These are phyloP conservation scores for Rhysida immarginata DNA, from an alignment of 1,140 invertebrate genomes.

Conservation along the genomic window DNA sequence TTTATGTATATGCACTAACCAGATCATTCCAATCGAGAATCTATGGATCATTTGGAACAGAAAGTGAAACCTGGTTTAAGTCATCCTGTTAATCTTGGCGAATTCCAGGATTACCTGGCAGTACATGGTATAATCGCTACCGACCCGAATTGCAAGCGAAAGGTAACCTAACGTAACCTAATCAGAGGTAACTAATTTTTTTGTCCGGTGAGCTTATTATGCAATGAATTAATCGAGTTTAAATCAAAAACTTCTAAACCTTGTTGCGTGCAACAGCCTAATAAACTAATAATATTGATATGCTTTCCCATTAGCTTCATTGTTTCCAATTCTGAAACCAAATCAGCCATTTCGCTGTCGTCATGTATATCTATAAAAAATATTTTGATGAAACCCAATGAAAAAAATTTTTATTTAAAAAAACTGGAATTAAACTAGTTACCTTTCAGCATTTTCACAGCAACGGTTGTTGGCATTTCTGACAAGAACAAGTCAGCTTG, in stretches of 20 bases:
- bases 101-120: slow-evolving; percentile 33
- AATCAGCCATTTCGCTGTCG: slow-evolving; percentile 87
- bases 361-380: slow-evolving; percentile 67
- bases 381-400: too few relatives aligned
- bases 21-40: too few relatives aligned
- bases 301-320: slow-evolving; percentile 99
- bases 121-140: slow-evolving; percentile 37
- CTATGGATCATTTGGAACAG: too few relatives aligned
- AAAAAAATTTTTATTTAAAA: too few relatives aligned
- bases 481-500: slow-evolving; percentile 61
- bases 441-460: slow-evolving; percentile 99
- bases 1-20: too few relatives aligned
- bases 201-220: too few relatives aligned
- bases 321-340: slow-evolving; percentile 96
- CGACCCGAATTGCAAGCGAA: slow-evolving; percentile 34
- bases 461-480: slow-evolving; percentile 60
- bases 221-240: too few relatives aligned
- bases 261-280: slow-evolving; percentile 91
- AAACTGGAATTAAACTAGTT: too few relatives aligned
- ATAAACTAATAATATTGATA: slow-evolving; percentile 89
- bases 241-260: too few relatives aligned
- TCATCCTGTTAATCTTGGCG: background rate
- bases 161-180: slow-evolving; percentile 33
- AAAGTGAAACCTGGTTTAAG: background rate
- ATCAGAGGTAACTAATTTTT: slow-evolving; percentile 24